Evolutionary conservation across 2,113 vertebrate genomes (phyloP), one percentile per base, ranked within the genome.

Genomic region (Globicephala melas): DNA sequence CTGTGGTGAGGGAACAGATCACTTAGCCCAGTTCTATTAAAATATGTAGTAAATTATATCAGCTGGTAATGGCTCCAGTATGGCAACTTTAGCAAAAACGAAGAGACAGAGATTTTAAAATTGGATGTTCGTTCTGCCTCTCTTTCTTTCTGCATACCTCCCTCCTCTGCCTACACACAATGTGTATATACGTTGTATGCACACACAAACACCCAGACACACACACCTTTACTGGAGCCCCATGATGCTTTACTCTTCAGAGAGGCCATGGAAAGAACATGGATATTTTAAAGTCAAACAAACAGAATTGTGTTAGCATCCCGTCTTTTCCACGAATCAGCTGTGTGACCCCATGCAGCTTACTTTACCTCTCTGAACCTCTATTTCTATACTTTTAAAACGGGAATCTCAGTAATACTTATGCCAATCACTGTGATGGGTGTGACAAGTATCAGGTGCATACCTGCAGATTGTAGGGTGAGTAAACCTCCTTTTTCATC

Each of bases 11-110:
- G 50, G 20, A 95, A 44, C 50, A 58, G 28, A 85, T 67, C 83
- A 41, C 79, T 87, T 47, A 15, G 67, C 70, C 90, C 65, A 41
- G 53, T 89, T 95, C 65, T 81, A 41, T 68, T 97, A 70, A 76
- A 73, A 82, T 80, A 10, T 1, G 31, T 15, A 38, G 65, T 23
- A 81, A 81, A 93, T 96, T 55, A 36, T 60, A 60, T 92, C 85
- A 23, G 14, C 8, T 44, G 81, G 31, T 76, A 87, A 79, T 47
- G 71, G 71, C 41, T 25, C 55, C 88, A 63, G 70, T 5, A 41
- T n/a, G 50, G 70, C 62, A 87, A n/a, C 9, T 31, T n/a, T 50
- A 89, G 50, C 74, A 41, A 58, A 88, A 91, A 41, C 60, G 62
- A 47, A 97, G 93, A 65, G 50, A 74, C 17, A 82, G 85, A 55